These are phyloP conservation scores for Maniola hyperantus DNA, from an alignment of 2,888 invertebrate genomes.

Conservation along the genomic window DNA sequence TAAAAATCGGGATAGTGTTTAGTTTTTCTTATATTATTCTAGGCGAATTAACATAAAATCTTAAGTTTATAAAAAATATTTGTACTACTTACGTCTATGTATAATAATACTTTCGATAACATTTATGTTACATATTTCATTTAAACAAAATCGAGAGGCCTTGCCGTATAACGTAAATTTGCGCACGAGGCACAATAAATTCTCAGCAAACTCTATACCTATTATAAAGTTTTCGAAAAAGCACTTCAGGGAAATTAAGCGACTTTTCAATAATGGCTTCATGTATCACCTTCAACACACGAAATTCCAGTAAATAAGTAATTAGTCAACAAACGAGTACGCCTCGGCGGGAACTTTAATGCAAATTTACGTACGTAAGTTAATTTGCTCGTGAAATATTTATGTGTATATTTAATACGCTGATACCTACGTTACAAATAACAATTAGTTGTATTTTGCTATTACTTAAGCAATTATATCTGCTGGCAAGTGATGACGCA, in stretches of 20 bases:
- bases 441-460: neutral
- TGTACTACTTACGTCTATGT: too few relatives aligned
- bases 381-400: conserved; percentile 34
- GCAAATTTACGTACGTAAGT: conserved; percentile 27
- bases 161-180: conserved; percentile 1
- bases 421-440: neutral
- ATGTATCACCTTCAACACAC: conserved; percentile 26
- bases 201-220: neutral
- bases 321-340: conserved; percentile 26
- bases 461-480: too few relatives aligned
- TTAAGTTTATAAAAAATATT: too few relatives aligned
- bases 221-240: conserved; percentile 18
- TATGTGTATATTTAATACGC: conserved; percentile 23
- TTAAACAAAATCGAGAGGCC: too few relatives aligned
- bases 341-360: conserved; percentile 29
- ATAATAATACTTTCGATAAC: too few relatives aligned
- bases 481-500: too few relatives aligned
- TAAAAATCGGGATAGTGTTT: too few relatives aligned
- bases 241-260: conserved; percentile 28
- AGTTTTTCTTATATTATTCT: too few relatives aligned
- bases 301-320: conserved; percentile 32
- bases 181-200: conserved; percentile 1
- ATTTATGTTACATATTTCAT: too few relatives aligned
- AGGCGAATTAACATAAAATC: too few relatives aligned
- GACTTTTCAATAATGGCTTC: conserved; percentile 25